Conservation (phyloP, 2,113 vertebrate genomes). For the Bubalus kerabau region DNA sequence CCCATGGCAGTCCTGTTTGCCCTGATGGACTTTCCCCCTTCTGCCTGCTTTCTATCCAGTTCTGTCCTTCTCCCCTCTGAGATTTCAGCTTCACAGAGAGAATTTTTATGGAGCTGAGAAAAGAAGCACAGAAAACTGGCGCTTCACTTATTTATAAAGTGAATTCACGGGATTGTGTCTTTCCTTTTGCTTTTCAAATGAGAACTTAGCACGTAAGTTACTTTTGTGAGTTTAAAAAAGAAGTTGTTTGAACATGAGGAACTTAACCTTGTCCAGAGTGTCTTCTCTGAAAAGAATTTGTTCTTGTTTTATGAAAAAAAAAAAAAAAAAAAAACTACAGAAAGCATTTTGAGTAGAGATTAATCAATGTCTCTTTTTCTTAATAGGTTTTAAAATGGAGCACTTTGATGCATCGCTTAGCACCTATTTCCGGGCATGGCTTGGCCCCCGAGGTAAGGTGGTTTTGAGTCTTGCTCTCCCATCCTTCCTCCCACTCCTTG, state of each 20-base stretch:
- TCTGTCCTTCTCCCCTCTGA: background rate
- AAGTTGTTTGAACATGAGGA: background rate
- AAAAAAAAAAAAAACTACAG: background rate
- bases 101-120: slow-evolving; percentile 6
- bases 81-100: background rate
- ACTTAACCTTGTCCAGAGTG: background rate
- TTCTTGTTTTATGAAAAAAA: slow-evolving; percentile 13
- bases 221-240: background rate
- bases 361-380: slow-evolving; percentile 64
- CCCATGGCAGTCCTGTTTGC: background rate
- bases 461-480: slow-evolving; percentile 31
- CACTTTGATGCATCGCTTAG: slow-evolving; percentile 89
- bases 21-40: background rate
- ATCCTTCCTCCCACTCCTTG: background rate
- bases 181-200: slow-evolving; percentile 4
- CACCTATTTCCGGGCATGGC: slow-evolving; percentile 88
- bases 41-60: background rate
- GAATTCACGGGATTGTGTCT: background rate
- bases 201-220: background rate
- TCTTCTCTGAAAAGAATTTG: slow-evolving; percentile 18
- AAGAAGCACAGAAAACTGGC: background rate
- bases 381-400: slow-evolving; percentile 90
- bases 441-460: slow-evolving; percentile 93
- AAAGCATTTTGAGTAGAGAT: slow-evolving; percentile 29
- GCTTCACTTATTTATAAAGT: background rate